Evolutionary conservation across 1,140 invertebrate species (phyloP).

Genomic region (Atta colombica): DNA sequence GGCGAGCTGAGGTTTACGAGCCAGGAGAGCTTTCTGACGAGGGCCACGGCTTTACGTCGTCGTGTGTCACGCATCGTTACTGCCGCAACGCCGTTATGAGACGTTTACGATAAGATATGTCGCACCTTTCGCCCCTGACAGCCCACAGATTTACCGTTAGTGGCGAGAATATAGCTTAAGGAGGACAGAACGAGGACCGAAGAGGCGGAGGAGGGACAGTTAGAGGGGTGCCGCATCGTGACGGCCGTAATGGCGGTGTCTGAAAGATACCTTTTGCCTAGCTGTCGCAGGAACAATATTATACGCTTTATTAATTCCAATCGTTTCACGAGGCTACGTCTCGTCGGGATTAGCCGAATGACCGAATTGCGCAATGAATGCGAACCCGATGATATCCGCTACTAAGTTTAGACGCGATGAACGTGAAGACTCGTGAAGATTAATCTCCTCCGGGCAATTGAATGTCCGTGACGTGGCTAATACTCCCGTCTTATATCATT

Average conservation of each 20-base stretch:
- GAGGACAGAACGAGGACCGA: constrained; percentile 8
- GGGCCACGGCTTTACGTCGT: constrained; percentile 78
- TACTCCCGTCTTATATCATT: neutral
- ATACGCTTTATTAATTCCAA: constrained; percentile 42
- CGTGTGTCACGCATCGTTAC: constrained; percentile 83
- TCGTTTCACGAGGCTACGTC: constrained; percentile 20
- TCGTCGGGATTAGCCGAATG: constrained; percentile 47
- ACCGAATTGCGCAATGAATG: constrained; percentile 46
- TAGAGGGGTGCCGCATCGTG: constrained; percentile 41
- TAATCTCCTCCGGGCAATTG: constrained; percentile 18
- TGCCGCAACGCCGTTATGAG: constrained; percentile 82
- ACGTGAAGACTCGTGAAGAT: neutral
- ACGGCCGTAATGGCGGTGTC: constrained; percentile 61
- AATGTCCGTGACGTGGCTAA: constrained; percentile 1
- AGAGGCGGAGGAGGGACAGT: neutral
- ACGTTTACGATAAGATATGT: constrained; percentile 85
- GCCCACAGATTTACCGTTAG: constrained; percentile 78
- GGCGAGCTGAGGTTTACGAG: constrained; percentile 78
- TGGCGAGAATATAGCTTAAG: constrained; percentile 65
- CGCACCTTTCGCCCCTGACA: constrained; percentile 81
- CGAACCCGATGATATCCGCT: constrained; percentile 13
- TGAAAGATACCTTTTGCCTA: constrained; percentile 46
- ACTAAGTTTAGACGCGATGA: constrained; percentile 5
- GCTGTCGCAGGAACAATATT: constrained; percentile 30
- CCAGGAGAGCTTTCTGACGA: constrained; percentile 67